These are phyloP conservation scores for Rostratula benghalensis DNA, from an alignment of 2,113 vertebrate species.

Conservation along the genomic window DNA sequence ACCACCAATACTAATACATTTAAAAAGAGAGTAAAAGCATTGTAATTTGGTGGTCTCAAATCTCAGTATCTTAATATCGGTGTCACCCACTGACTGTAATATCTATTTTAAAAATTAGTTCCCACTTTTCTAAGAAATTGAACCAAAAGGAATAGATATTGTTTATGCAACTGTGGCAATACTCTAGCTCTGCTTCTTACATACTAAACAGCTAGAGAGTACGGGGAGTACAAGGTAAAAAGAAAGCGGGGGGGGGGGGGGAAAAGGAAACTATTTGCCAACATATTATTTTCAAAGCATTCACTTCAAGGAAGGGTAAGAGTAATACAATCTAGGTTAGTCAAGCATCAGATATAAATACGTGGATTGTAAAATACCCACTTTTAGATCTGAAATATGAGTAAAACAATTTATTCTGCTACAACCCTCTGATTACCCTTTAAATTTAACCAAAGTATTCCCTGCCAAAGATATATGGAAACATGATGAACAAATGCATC, in stretches of 20 bases:
- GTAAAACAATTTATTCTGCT: slow-evolving; percentile 25
- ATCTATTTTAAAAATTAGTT: slow-evolving; percentile 22
- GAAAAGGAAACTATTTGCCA: background rate
- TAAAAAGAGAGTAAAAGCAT: background rate
- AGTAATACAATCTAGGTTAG: background rate
- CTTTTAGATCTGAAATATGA: slow-evolving; percentile 2
- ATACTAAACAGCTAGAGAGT: background rate
- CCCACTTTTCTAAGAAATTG: slow-evolving; percentile 41
- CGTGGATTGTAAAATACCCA: background rate
- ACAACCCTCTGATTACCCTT: background rate
- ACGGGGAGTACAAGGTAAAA: background rate
- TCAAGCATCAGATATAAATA: slow-evolving; percentile 28
- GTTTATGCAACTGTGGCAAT: slow-evolving; percentile 19
- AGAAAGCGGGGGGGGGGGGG: background rate
- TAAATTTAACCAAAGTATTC: slow-evolving; percentile 14
- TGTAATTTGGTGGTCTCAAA: background rate
- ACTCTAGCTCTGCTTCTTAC: background rate
- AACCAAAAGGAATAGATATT: slow-evolving; percentile 11
- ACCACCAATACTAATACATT: background rate
- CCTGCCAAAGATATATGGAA: slow-evolving; percentile 5
- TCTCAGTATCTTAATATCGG: background rate
- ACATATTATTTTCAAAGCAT: slow-evolving; percentile 9
- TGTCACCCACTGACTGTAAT: background rate
- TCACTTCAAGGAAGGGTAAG: background rate
- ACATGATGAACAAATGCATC: background rate